Percentiles rank a stretch among this genome's conserved stretches.
These are phyloP conservation scores for Ips typographus DNA, from an alignment of 1,140 invertebrate genomes.

Conservation along the genomic window DNA sequence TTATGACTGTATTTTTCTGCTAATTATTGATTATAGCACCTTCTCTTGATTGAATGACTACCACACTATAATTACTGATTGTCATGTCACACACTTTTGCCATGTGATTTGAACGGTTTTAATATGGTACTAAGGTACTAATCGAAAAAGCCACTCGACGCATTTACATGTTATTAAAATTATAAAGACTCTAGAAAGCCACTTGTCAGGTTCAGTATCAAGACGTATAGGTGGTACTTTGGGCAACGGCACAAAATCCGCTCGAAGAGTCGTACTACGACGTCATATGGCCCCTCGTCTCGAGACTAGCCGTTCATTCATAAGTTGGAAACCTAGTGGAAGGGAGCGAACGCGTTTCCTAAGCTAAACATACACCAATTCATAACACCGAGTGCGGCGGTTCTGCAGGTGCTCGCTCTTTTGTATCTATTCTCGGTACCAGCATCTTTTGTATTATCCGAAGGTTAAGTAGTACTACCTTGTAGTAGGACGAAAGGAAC, in stretches of 20 bases:
- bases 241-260: background rate
- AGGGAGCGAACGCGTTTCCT: slow-evolving; percentile 22
- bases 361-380: slow-evolving; percentile 31
- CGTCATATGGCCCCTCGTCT: slow-evolving; percentile 12
- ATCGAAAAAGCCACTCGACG: too few species aligned
- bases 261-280: slow-evolving; percentile 3
- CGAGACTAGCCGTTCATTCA: slow-evolving; percentile 32
- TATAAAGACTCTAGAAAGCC: too few species aligned
- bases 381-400: slow-evolving; percentile 26
- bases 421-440: slow-evolving; percentile 22
- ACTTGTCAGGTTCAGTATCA: too few species aligned
- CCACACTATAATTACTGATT: too few species aligned
- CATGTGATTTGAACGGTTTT: too few species aligned
- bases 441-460: slow-evolving; percentile 24
- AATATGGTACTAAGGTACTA: too few species aligned
- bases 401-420: slow-evolving; percentile 30
- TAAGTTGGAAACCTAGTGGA: slow-evolving; percentile 26
- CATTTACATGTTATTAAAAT: too few species aligned
- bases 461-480: slow-evolving; percentile 27
- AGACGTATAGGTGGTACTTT: too few species aligned
- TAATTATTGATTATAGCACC: too few species aligned
- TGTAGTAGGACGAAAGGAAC: slow-evolving; percentile 9
- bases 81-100: too few species aligned
- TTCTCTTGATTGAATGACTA: too few species aligned
- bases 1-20: too few species aligned